A percentile compares a stretch with the other conserved stretches of the same genome.
Evolutionary conservation across 2,888 invertebrate genomes (phyloP).

Genomic region (Aspidiotus destructor): DNA sequence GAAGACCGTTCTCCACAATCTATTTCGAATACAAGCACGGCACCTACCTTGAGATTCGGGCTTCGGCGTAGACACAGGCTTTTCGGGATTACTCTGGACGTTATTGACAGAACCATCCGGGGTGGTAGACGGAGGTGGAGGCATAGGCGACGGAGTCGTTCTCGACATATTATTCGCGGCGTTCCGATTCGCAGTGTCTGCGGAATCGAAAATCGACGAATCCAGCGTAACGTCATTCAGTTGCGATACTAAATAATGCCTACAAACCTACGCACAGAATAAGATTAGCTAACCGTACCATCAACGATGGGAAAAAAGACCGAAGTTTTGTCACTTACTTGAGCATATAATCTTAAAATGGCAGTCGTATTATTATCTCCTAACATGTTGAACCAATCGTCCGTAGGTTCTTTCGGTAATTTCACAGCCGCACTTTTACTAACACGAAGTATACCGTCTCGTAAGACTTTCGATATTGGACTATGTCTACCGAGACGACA

Average conservation of each 20-base stretch:
- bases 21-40: too few relatives aligned
- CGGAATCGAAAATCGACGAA: constrained; percentile 59
- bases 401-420: constrained; percentile 56
- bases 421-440: constrained; percentile 56
- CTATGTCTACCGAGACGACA: constrained; percentile 88
- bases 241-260: constrained; percentile 65
- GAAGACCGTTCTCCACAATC: neutral
- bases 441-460: constrained; percentile 80
- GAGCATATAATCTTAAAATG: constrained; percentile 77
- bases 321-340: constrained; percentile 43
- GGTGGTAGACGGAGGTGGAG: constrained; percentile 44
- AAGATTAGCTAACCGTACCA: neutral
- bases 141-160: constrained; percentile 49
- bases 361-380: constrained; percentile 72
- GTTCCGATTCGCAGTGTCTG: constrained; percentile 44
- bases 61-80: constrained; percentile 50
- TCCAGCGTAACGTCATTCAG: constrained; percentile 65
- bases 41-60: constrained; percentile 38
- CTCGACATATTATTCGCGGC: constrained; percentile 40
- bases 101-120: constrained; percentile 39
- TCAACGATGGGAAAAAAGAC: constrained; percentile 5
- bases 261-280: constrained; percentile 48
- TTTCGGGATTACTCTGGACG: constrained; percentile 40
- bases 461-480: constrained; percentile 70
- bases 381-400: constrained; percentile 81